A percentile compares a stretch with the other conserved stretches of the same genome.
Conservation (phyloP, 2,113 vertebrate species). For the Piprites chloris region DNA sequence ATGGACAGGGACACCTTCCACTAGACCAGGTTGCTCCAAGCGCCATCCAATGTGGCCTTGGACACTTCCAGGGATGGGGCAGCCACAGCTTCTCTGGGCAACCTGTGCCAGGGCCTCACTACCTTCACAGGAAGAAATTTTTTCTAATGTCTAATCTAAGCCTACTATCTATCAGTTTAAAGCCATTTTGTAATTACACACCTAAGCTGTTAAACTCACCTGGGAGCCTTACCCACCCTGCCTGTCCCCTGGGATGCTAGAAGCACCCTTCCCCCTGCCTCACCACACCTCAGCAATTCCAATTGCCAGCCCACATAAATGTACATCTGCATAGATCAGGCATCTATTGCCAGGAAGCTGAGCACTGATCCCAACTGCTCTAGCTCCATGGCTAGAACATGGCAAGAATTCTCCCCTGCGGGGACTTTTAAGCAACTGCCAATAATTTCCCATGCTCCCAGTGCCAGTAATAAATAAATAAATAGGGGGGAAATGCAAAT, state of each 20-base stretch:
- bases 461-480: constrained; percentile 47
- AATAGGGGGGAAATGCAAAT: neutral
- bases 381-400: constrained; percentile 32
- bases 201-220: neutral
- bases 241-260: neutral
- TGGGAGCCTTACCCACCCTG: neutral
- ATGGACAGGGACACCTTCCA: neutral
- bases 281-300: neutral
- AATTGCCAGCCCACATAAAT: neutral
- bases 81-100: neutral
- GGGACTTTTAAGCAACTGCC: constrained; percentile 45
- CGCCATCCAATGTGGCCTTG: fast-evolving
- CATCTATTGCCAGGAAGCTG: constrained; percentile 10
- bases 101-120: neutral
- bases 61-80: neutral
- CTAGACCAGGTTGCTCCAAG: fast-evolving
- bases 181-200: neutral
- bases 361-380: constrained; percentile 23
- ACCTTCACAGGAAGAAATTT: fast-evolving
- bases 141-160: neutral
- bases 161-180: neutral
- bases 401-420: constrained; percentile 38
- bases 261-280: neutral
- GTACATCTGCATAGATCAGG: neutral
- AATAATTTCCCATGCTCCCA: constrained; percentile 36